Evolutionary conservation across 1,140 invertebrate genomes (phyloP).

Genomic region (Neoseiulus cucumeris): DNA sequence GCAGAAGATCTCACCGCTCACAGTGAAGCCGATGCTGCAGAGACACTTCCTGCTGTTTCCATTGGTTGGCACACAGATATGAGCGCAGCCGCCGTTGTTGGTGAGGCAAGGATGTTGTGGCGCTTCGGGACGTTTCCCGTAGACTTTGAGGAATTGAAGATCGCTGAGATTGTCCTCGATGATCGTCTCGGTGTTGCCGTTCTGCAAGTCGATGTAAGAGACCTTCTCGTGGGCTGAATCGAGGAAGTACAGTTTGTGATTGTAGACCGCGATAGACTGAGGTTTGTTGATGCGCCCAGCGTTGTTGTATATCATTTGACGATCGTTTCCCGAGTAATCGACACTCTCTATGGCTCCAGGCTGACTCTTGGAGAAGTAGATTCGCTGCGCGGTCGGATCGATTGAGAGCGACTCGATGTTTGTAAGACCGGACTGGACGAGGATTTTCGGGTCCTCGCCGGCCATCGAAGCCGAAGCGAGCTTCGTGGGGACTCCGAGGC

Average conservation of each 20-base stretch:
- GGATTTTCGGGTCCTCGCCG: conserved; percentile 49
- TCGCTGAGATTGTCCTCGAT: conserved; percentile 66
- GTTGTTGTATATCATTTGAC: conserved; percentile 42
- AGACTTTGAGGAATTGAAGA: conserved; percentile 67
- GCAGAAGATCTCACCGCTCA: conserved; percentile 50
- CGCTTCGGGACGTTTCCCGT: conserved; percentile 51
- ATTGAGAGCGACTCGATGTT: conserved; percentile 61
- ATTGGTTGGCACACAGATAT: conserved; percentile 65
- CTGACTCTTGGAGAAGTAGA: conserved; percentile 66
- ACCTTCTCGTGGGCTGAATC: conserved; percentile 78
- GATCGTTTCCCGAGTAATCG: conserved; percentile 39
- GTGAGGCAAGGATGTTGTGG: conserved; percentile 61
- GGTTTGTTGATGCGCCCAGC: conserved; percentile 37
- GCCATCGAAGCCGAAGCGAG: conserved; percentile 80
- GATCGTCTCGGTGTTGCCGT: conserved; percentile 48
- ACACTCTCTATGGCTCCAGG: conserved; percentile 33
- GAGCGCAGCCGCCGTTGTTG: conserved; percentile 75
- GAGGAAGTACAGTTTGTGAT: conserved; percentile 62
- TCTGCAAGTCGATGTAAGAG: conserved; percentile 59
- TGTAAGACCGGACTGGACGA: conserved; percentile 38
- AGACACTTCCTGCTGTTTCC: conserved; percentile 48
- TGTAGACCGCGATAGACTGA: conserved; percentile 58
- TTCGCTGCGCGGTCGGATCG: conserved; percentile 54
- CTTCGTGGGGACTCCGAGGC: conserved; percentile 67
- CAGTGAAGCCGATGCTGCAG: conserved; percentile 63